Percentiles rank a stretch among this genome's conserved stretches.
phyloP scores from a whole-genome alignment of 2,888 invertebrate species.

The Antheraea yamamai region DNA sequence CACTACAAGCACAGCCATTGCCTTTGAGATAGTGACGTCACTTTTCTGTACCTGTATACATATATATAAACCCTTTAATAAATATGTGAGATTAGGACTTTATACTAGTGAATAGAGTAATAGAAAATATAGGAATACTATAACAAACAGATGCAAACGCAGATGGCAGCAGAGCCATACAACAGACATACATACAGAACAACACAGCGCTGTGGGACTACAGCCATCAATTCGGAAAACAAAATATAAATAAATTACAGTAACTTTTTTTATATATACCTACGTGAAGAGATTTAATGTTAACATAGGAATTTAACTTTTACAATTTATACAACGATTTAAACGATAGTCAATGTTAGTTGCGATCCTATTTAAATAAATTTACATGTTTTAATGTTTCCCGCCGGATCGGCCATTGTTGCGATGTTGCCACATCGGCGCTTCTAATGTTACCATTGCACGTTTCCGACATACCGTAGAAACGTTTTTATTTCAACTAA shows the following conservation, averaged over 20 bases:
- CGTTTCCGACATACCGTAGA: background rate
- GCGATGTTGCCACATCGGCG: background rate
- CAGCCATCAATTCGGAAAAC: background rate
- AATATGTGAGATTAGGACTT: too few relatives aligned
- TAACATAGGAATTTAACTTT: background rate
- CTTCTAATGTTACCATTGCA: background rate
- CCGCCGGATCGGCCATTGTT: background rate
- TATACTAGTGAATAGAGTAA: too few relatives aligned
- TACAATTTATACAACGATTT: background rate
- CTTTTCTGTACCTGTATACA: too few relatives aligned
- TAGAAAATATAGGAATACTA: too few relatives aligned
- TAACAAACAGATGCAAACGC: too few relatives aligned
- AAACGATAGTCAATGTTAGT: background rate
- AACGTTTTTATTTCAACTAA: background rate
- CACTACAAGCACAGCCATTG: too few relatives aligned
- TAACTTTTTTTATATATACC: background rate
- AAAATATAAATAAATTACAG: background rate
- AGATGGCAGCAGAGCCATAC: too few relatives aligned
- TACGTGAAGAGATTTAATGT: background rate
- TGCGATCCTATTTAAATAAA: background rate
- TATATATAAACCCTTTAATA: too few relatives aligned
- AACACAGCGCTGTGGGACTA: too few relatives aligned
- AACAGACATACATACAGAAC: too few relatives aligned
- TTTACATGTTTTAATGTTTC: slow-evolving; percentile 1
- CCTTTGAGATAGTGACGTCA: too few relatives aligned